Conservation (phyloP, 2,797 vertebrate species). For the Avahi laniger region DNA sequence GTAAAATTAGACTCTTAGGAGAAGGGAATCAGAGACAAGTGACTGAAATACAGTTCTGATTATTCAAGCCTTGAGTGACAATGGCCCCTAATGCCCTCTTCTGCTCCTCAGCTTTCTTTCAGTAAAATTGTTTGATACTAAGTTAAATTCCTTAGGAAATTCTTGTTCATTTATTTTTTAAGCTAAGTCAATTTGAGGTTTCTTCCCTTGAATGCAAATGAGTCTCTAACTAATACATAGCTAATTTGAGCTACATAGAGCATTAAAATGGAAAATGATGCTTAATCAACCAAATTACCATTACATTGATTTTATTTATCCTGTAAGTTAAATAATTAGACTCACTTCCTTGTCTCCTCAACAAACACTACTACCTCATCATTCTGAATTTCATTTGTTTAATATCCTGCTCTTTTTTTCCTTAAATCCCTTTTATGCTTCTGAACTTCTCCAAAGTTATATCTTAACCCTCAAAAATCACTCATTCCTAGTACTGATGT, state of each 20-base stretch:
- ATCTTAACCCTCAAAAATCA: background rate
- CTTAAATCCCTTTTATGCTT: background rate
- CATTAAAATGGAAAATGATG: slow-evolving; percentile 67
- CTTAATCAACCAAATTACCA: slow-evolving; percentile 72
- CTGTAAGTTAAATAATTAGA: slow-evolving; percentile 67
- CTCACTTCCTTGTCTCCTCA: slow-evolving; percentile 32
- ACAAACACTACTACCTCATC: background rate
- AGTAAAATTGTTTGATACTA: background rate
- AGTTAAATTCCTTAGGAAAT: background rate
- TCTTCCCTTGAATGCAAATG: slow-evolving; percentile 43
- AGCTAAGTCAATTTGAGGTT: background rate
- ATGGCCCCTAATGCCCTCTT: rapidly evolving
- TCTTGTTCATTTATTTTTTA: background rate
- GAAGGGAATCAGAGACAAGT: background rate
- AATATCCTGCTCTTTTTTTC: background rate
- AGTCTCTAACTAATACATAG: slow-evolving; percentile 14
- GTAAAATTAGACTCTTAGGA: background rate
- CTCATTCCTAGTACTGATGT: rapidly evolving
- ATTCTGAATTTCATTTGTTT: background rate
- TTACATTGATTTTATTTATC: slow-evolving; percentile 69
- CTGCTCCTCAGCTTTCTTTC: background rate
- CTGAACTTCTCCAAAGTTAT: background rate
- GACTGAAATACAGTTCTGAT: background rate
- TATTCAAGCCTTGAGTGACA: background rate
- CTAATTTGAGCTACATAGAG: slow-evolving; percentile 48